Conservation (phyloP, 2,888 invertebrate genomes). For the Caenorhabditis drosophilae region DNA sequence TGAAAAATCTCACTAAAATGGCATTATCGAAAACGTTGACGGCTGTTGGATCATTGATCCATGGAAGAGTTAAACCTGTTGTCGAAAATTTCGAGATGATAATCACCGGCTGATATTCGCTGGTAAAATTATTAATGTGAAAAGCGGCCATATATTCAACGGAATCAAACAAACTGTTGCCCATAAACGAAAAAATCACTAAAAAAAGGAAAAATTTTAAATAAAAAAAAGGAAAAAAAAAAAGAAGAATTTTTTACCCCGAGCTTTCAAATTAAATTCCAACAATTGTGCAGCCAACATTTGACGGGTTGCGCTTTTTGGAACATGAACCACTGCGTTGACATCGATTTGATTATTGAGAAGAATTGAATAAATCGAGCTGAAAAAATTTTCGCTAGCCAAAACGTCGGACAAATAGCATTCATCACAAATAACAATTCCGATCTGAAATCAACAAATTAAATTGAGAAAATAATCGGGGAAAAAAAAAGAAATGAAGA, state of each 20-base stretch:
- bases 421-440: slow-evolving; percentile 12
- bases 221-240: too few species aligned
- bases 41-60: slow-evolving; percentile 11
- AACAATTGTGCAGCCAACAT: slow-evolving; percentile 5
- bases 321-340: slow-evolving; percentile 8
- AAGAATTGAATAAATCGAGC: neutral
- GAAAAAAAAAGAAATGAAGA: neutral
- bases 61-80: slow-evolving; percentile 9
- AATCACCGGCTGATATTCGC: slow-evolving; percentile 44
- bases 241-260: too few species aligned
- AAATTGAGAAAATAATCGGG: neutral
- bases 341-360: slow-evolving; percentile 3
- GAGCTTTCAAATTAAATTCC: slow-evolving; percentile 10
- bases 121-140: slow-evolving; percentile 19
- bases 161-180: slow-evolving; percentile 40
- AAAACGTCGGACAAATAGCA: slow-evolving; percentile 20
- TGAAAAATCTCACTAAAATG: slow-evolving; percentile 31
- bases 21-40: slow-evolving; percentile 21
- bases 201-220: slow-evolving; percentile 6
- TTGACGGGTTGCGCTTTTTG: slow-evolving; percentile 9
- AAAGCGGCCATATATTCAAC: slow-evolving; percentile 35
- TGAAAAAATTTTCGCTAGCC: slow-evolving; percentile 11
- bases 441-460: slow-evolving; percentile 10
- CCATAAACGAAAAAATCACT: slow-evolving; percentile 46
- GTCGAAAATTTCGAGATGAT: slow-evolving; percentile 32